Evolutionary conservation across 2,888 invertebrate species (phyloP).

Genomic region (Aplocera efformata): DNA sequence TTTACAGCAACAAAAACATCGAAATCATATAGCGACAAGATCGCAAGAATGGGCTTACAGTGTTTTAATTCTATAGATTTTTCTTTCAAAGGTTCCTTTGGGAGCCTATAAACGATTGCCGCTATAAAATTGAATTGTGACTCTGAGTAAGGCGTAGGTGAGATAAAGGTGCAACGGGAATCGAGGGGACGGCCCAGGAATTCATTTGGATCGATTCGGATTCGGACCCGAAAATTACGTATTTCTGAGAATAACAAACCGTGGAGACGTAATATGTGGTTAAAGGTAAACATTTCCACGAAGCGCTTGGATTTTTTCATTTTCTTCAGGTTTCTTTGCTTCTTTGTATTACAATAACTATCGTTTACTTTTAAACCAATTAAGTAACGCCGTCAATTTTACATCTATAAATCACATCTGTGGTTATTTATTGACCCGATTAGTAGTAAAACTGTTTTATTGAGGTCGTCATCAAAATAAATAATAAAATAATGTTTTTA

Average conservation of each 20-base stretch:
- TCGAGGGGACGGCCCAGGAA: conserved; percentile 26
- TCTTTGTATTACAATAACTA: too few species aligned
- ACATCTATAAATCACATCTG: too few species aligned
- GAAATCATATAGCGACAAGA: background rate
- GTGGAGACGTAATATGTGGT: conserved; percentile 8
- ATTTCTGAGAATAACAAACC: conserved; percentile 10
- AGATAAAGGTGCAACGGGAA: conserved; percentile 43
- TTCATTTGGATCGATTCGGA: conserved; percentile 15
- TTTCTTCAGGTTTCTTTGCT: too few species aligned
- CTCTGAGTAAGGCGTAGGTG: conserved; percentile 39
- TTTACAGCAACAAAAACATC: too few species aligned
- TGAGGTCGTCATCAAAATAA: too few species aligned
- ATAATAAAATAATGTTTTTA: too few species aligned
- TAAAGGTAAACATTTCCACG: conserved; percentile 5
- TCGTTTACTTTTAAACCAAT: too few species aligned
- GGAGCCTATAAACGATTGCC: conserved; percentile 48
- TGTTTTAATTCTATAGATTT: conserved; percentile 31
- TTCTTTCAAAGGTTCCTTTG: conserved; percentile 34
- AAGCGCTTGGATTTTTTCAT: conserved; percentile 3
- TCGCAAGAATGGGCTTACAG: background rate
- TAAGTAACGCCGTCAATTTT: too few species aligned
- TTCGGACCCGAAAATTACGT: conserved; percentile 15
- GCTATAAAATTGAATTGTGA: conserved; percentile 56
- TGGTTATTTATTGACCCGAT: too few species aligned
- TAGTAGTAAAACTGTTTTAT: too few species aligned